Percentiles rank a stretch among this genome's conserved stretches.
Conservation (phyloP, 2,888 invertebrate genomes). For the Branchipolynoe longqiensis region DNA sequence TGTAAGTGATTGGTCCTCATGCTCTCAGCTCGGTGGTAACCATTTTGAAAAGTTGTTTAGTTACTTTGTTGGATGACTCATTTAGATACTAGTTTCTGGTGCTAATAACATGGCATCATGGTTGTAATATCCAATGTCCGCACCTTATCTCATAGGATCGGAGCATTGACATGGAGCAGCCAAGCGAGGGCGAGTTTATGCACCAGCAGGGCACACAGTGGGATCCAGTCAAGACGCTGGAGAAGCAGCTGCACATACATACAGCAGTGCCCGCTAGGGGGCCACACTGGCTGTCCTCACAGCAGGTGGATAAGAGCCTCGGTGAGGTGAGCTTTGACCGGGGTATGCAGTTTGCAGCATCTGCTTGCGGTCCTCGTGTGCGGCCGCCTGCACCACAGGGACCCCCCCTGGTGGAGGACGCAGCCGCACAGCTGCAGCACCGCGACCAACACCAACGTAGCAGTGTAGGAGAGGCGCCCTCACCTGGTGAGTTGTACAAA, state of each 20-base stretch:
- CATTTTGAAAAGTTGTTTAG: no score
- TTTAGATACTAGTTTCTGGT: no score
- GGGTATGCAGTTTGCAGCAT: neutral
- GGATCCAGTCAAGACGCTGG: conserved; percentile 27
- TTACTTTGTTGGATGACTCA: no score
- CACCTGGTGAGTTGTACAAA: neutral
- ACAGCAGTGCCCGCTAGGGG: neutral
- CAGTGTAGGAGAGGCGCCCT: conserved; percentile 23
- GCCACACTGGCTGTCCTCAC: no score
- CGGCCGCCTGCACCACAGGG: neutral
- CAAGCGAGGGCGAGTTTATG: conserved; percentile 50
- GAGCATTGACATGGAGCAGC: conserved; percentile 42
- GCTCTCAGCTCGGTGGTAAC: no score
- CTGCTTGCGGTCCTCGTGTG: neutral
- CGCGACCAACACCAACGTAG: no score
- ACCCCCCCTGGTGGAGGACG: no score
- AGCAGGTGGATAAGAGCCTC: conserved; percentile 33
- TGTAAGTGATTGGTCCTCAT: no score
- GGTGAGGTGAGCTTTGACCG: conserved; percentile 42
- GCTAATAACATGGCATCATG: no score
- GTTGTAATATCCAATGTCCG: no score
- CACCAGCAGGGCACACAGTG: conserved; percentile 10
- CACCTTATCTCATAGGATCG: neutral
- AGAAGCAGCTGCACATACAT: conserved; percentile 47
- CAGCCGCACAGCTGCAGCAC: no score